Base-by-base conservation (phyloP, 2,797 vertebrate species). In the Setipinna tenuifilis region DNA sequence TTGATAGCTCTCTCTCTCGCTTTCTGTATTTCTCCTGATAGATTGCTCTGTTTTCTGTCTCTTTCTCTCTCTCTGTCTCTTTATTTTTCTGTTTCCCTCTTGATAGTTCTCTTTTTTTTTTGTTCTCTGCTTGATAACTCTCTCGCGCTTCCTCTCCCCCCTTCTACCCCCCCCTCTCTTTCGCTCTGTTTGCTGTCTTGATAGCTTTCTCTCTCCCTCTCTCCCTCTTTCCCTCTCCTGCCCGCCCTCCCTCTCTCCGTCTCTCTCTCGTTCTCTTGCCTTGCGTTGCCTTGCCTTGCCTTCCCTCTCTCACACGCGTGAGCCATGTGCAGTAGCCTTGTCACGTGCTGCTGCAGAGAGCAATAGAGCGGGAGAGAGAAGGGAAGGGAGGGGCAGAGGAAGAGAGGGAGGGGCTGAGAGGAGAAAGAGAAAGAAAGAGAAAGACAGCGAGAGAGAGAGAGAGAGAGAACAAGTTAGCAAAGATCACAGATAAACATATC, bases 311-410 rank as follows among this genome's bases (percentile, higher is more conserved):
- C 95, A 95, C 95, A 95, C 94, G 94, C 93, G 91, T 91, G 71
- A 94, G 93, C 93, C 95, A 96, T 95, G 95, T 96, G 95, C 95
- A 85, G 94, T 88, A 86, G 86, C 90, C 91, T 83, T 87, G 90
- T 96, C 95, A 96, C 95, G 95, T 96, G 95, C 94, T 82, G 91
- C 91, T 95, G 95, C 95, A 94, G 95, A 94, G 90, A 92, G 93
- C 92, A 92, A 87, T 84, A 59, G 89, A 89, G 88, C 85, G 82
- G 86, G 86, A 88, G 87, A 88, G 86, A 61, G 31, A 68, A 35
- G 59, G 65, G 65, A 61, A 82, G 87, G 86, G 87, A 89, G 89
- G 87, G 78, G 83, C 85, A 46, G 35, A 41, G 61, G 84, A 84
- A 90, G 87, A 90, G 44, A 16, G n/a, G 88, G 88, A 85, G 75